Conservation (phyloP, 2,797 vertebrate genomes). For the Arnoldichthys spilopterus region DNA sequence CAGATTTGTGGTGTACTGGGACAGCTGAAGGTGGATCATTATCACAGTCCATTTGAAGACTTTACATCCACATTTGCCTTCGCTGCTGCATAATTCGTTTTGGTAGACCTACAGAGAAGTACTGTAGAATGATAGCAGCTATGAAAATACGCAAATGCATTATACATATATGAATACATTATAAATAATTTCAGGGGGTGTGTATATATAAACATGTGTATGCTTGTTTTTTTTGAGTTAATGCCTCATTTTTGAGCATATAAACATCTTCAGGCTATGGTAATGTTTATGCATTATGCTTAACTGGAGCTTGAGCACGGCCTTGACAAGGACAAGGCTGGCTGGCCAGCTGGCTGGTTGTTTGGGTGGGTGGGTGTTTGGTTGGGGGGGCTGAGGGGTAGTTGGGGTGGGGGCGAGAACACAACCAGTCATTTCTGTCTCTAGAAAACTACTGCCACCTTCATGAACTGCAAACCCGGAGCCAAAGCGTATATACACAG, state of each 20-base stretch:
- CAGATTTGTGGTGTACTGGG: neutral
- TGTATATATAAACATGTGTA: neutral
- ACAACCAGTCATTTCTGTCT: slow-evolving; percentile 18
- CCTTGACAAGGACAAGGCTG: slow-evolving; percentile 7
- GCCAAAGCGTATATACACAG: slow-evolving; percentile 7
- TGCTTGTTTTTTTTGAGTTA: slow-evolving; percentile 37
- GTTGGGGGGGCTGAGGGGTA: neutral
- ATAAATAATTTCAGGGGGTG: neutral
- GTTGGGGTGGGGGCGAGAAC: slow-evolving; percentile 4
- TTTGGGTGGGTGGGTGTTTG: neutral
- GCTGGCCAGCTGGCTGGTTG: neutral
- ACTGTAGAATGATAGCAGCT: neutral
- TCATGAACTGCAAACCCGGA: slow-evolving; percentile 15
- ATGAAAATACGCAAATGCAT: neutral
- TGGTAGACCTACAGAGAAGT: neutral
- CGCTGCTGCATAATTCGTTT: neutral
- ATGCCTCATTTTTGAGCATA: neutral
- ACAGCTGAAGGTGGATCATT: slow-evolving; percentile 9
- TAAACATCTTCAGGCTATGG: slow-evolving; percentile 29
- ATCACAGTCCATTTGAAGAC: neutral
- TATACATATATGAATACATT: slow-evolving; percentile 9
- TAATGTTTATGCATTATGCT: slow-evolving; percentile 46
- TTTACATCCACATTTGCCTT: neutral
- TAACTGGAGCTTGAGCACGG: slow-evolving; percentile 17
- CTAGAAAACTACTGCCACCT: slow-evolving; percentile 18